Base-by-base conservation (phyloP, 2,797 vertebrate species). In the Columba guinea region DNA sequence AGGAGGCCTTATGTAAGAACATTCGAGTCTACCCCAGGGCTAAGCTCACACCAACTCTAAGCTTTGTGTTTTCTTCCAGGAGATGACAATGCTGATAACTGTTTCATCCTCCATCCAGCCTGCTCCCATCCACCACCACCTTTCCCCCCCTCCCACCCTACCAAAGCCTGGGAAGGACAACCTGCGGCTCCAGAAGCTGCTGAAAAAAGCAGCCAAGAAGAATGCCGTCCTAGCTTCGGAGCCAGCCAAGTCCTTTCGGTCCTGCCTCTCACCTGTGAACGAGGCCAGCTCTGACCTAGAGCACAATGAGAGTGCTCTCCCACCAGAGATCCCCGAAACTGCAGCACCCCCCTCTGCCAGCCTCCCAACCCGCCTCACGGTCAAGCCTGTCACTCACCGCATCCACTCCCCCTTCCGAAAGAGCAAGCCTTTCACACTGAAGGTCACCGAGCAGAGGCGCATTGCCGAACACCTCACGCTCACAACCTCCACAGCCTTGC, bases 81-180 rank as follows among this genome's bases (percentile, higher is more conserved):
- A 91, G 59, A 89, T 96, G 87, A 94, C 96, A 70, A 99, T 99
- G 99, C 96, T 99, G 97, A 98, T 99, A 96, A 98, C 98, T 3
- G 96, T 98, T 28, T 90, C 97, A 15, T 90, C 96, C 67, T 87
- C 97, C 88, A 92, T 70, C 2, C 98, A 97, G 84, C 56, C 90
- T 3, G n/a, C 56, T 21, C 76, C 95, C 53, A 83, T 86, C 55
- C 91, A 90, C 89, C 92, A 98, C 95, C 98, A 98, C 91, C 97
- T 97, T 27, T 98, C 98, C 51, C 99, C 99, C 0, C 99, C 99
- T 1, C 98, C 99, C 26, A 96, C 99, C 58, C 96, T 99, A 7
- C 99, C 99, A 26, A 99, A 99, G 96, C 99, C 99, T 0, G 97
- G 98, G 41, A 99, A 98, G 95, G 99, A 99, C 97, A 99, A 99